Evolutionary conservation across 2,113 vertebrate genomes (phyloP).

Genomic region (Cacatua alba): DNA sequence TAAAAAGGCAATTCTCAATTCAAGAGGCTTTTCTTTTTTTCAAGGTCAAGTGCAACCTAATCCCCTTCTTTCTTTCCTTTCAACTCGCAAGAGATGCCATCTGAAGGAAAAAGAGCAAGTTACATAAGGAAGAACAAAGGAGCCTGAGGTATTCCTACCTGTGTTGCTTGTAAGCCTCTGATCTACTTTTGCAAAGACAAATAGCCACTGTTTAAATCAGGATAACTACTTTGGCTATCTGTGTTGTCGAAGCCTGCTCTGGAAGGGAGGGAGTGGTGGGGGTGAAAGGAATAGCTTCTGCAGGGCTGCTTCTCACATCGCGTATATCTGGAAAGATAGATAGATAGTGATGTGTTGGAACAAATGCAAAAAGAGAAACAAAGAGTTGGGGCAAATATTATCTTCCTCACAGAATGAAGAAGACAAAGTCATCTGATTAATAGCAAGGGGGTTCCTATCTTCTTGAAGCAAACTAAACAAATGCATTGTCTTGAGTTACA

Average conservation of each 20-base stretch:
- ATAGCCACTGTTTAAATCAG: background rate
- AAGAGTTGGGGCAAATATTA: background rate
- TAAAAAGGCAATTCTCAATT: background rate
- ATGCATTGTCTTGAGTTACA: background rate
- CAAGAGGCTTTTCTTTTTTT: background rate
- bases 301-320: background rate
- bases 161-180: background rate
- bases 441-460: background rate
- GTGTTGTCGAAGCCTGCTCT: background rate
- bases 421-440: background rate
- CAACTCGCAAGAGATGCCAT: background rate
- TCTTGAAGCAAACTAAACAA: background rate
- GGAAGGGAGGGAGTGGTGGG: background rate
- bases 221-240: background rate
- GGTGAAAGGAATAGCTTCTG: background rate
- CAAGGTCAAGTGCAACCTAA: background rate
- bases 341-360: background rate
- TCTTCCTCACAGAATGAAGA: background rate
- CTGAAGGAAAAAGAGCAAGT: background rate
- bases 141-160: background rate
- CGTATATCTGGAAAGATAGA: background rate
- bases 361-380: background rate
- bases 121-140: background rate
- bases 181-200: background rate
- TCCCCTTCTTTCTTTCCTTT: background rate